Evolutionary conservation across 1,140 invertebrate species (phyloP), one percentile per base, ranked within the genome.

Genomic region (Phortica variegata): DNA sequence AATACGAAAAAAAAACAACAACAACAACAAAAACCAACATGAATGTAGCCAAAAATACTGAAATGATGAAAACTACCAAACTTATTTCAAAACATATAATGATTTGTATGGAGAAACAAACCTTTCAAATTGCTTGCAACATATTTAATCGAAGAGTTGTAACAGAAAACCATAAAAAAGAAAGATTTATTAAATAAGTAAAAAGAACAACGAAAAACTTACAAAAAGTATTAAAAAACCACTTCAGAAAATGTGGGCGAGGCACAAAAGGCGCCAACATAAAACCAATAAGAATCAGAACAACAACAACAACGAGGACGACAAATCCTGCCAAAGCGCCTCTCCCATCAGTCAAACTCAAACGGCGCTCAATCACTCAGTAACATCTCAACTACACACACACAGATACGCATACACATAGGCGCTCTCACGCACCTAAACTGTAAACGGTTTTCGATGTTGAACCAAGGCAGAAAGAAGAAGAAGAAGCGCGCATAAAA

Each of bases 1-100:
- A 60, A 63, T 54, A 56, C 60, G 60, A 26, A 26, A 58, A 56
- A 44, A 23, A 48, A 63, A 54, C 46, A 52, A 59, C 38, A 55
- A 33, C 19, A 51, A 41, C 44, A 53, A 32, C 23, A 56, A 43
- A 47, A 49, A 31, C 10, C 38, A 47, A 31, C 49, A 61, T 39
- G 45, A 39, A 45, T 44, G 26, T 49, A 16, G 32, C 20, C 45
- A 48, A 54, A 47, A 37, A 34, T 6, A 15, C 16, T 34, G 8
- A 6, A 34, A n/a, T 15, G 10, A n/a, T n/a, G 16, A 16, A 52
- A 53, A 52, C 18, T 41, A 29, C 50, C 20, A 42, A 48, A 48
- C 17, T 33, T 23, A 43, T 41, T 12, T 29, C 6, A 29, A 29
- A 29, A 34, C 46, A 18, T 13, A 8, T 47, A 52, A 34, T 9